A percentile compares a stretch with the other conserved stretches of the same genome.
phyloP scores from a whole-genome alignment of 2,113 vertebrate genomes.

The Rhinoderma darwinii region DNA sequence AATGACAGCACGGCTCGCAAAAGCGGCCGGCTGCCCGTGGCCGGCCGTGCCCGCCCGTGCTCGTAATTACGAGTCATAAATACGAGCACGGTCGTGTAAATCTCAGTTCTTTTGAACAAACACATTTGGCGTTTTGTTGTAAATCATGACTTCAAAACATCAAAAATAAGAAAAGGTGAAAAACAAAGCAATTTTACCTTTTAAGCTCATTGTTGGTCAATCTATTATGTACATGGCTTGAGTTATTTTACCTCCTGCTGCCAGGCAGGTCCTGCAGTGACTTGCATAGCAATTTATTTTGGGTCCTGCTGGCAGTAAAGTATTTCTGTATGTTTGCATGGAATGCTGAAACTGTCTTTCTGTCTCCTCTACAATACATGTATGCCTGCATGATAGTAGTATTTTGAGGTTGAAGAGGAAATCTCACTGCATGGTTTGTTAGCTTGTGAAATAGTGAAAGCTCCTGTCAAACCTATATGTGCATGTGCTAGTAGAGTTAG shows the following conservation, averaged over 20 bases:
- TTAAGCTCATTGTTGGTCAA: conserved; percentile 74
- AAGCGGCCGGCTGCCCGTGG: too few species aligned
- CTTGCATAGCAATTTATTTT: background rate
- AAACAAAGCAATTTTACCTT: background rate
- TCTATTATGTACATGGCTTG: conserved; percentile 65
- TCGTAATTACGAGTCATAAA: too few species aligned
- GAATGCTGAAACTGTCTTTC: conserved; percentile 70
- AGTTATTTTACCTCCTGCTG: conserved; percentile 61
- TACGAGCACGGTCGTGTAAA: too few species aligned
- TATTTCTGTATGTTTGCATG: conserved; percentile 74
- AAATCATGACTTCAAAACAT: background rate
- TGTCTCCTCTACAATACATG: background rate
- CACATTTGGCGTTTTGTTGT: background rate
- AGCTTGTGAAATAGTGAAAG: too few species aligned
- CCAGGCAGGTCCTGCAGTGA: background rate
- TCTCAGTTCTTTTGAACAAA: background rate
- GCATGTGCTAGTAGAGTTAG: background rate
- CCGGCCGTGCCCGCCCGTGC: too few species aligned
- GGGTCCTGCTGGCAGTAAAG: background rate
- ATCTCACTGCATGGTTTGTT: background rate
- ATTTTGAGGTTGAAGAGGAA: background rate
- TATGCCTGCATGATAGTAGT: conserved; percentile 8
- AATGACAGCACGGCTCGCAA: too few species aligned
- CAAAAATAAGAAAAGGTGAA: background rate
- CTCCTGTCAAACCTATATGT: background rate